Conservation (phyloP, 2,113 vertebrate species). For the Semnornis frantzii region DNA sequence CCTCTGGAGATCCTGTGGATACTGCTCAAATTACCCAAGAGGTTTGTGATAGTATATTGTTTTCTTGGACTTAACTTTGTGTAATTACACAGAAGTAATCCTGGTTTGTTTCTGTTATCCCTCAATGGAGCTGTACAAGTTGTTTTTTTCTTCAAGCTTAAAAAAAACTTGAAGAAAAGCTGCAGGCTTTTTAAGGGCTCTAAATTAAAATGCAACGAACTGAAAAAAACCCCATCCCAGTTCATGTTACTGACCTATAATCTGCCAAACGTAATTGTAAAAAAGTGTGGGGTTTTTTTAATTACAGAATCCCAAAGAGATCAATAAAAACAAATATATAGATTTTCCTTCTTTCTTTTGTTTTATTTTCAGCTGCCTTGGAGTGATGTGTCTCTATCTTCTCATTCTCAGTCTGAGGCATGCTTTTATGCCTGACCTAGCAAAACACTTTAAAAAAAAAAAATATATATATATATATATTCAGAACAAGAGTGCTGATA, state of each 20-base stretch:
- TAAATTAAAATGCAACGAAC: constrained; percentile 37
- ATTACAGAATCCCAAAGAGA: constrained; percentile 21
- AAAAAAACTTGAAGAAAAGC: constrained; percentile 1
- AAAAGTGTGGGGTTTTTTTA: neutral
- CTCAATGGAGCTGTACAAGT: constrained; percentile 39
- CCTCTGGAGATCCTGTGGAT: neutral
- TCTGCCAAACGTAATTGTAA: constrained; percentile 6
- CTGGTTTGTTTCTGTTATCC: constrained; percentile 65
- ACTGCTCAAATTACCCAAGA: constrained; percentile 5
- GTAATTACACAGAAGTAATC: constrained; percentile 48
- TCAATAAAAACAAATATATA: neutral
- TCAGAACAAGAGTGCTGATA: neutral
- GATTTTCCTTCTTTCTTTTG: neutral
- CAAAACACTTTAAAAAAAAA: neutral
- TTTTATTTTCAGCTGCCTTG: neutral
- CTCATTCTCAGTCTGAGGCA: neutral
- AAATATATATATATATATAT: too few relatives aligned
- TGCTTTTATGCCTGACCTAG: neutral
- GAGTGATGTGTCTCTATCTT: neutral
- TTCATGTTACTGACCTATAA: neutral
- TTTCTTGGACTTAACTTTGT: constrained; percentile 37
- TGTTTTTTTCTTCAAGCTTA: constrained; percentile 33
- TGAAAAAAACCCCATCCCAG: neutral
- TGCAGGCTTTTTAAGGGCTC: constrained; percentile 10
- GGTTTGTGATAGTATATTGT: neutral